Base-by-base conservation (phyloP, 2,888 invertebrate species). In the Malachius bipustulatus region DNA sequence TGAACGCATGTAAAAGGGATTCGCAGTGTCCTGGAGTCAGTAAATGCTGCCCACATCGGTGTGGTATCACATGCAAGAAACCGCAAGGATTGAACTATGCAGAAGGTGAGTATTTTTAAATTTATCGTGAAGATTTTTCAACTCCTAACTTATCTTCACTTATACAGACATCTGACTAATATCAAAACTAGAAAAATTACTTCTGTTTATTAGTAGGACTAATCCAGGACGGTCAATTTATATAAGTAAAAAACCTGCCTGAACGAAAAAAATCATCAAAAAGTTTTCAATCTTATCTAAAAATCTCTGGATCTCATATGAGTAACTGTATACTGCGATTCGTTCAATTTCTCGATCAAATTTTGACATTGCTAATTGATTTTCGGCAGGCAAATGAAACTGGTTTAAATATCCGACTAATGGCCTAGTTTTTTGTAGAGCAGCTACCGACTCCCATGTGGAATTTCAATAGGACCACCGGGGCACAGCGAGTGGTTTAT, bases 51-150 rank as follows among this genome's bases (percentile, higher is more conserved):
- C 66, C 65, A 24, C 73, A 75, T 41, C 63, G 66, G 14, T 82
- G 82, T 48, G 81, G 82, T 1, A 65, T 74, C 12, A 71, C 76
- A 13, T 83, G 82, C 55, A 75, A 75, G 51, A 67, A 72, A 16
- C 73, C 82, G 0, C 49, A 66, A 4, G 73, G 74, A 37, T 59
- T 81, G 38, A 54, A 72, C 45, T 63, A 66, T 46, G 50, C 69
- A 55, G 54, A 71, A 62, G 73, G 76, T 79, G 52, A 62, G 58
- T 43, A 29, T 14, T 31, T 27, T 9, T 9, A 28, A 9, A 28
- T 28, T 28, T n/a, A n/a, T n/a, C n/a, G n/a, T n/a, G n/a, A n/a
- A n/a, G n/a, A n/a, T n/a, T n/a, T n/a, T n/a, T n/a, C n/a, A n/a
- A n/a, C n/a, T n/a, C n/a, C n/a, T n/a, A n/a, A n/a, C n/a, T n/a